A percentile compares a stretch with the other conserved stretches of the same genome.
Evolutionary conservation across 53 echinoderm and acorn worm species (phyloP).

Genomic region (Temnopleurus reevesii): DNA sequence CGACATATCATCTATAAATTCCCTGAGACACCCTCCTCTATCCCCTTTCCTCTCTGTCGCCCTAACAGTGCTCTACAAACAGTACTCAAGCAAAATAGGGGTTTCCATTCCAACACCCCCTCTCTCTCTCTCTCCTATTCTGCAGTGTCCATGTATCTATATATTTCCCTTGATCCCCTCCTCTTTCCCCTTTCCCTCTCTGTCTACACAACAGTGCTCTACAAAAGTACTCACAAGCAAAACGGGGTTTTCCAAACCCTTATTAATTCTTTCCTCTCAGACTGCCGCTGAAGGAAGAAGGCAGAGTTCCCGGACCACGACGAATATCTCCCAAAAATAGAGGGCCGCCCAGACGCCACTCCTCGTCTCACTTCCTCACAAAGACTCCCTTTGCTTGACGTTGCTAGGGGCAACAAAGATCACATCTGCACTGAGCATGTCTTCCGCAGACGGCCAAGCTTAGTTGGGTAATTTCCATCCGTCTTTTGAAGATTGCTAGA

Average conservation of each 20-base stretch:
- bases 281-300: slow-evolving; percentile 40
- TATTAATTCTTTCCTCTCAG: slow-evolving; percentile 52
- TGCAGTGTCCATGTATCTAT: too few species aligned
- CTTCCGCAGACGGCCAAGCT: background rate
- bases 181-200: background rate
- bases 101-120: background rate
- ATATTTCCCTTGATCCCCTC: slow-evolving; percentile 6
- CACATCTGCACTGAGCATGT: background rate
- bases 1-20: background rate
- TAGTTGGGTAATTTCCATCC: slow-evolving; percentile 41
- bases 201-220: too few species aligned
- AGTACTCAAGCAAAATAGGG: too few species aligned
- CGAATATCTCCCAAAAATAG: slow-evolving; percentile 43
- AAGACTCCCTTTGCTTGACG: slow-evolving; percentile 50
- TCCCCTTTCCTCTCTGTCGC: background rate
- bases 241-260: slow-evolving; percentile 9
- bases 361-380: slow-evolving; percentile 26
- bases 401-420: slow-evolving; percentile 48
- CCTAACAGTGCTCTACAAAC: background rate
- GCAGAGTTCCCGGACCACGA: background rate
- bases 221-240: background rate
- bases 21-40: background rate
- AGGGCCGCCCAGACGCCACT: slow-evolving; percentile 44
- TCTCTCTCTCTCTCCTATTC: background rate
- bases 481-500: background rate